phyloP scores from a whole-genome alignment of 2,888 invertebrate species.

The Pecten maximus region DNA sequence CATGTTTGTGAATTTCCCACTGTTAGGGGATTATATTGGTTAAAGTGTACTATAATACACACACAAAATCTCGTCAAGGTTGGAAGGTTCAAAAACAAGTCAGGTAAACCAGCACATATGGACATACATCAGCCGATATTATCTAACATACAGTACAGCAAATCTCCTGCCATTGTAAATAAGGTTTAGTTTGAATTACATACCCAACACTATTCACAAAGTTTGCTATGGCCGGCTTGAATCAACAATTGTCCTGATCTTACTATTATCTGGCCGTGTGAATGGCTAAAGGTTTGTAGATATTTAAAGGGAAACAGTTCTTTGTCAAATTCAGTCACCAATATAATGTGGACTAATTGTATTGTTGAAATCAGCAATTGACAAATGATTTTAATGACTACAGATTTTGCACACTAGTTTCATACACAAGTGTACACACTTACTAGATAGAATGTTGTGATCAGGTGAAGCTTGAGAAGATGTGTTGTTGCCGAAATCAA shows the following conservation, averaged over 20 bases:
- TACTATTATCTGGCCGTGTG: not conserved
- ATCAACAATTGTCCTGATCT: not conserved
- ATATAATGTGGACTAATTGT: not conserved
- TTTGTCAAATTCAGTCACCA: not conserved
- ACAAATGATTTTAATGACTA: constrained; percentile 13
- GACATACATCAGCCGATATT: not conserved
- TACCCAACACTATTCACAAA: not conserved
- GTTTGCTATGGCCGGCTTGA: not conserved
- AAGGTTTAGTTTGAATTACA: not conserved
- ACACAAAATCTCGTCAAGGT: not conserved
- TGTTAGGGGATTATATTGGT: not conserved
- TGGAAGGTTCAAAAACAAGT: not conserved
- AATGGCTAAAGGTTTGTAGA: not conserved
- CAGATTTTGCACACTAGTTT: not conserved
- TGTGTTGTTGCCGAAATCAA: not conserved
- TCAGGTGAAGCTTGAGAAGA: not conserved
- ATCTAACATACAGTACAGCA: not conserved
- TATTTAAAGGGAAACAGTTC: constrained; percentile 4
- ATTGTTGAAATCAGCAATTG: not conserved
- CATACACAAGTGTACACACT: not conserved
- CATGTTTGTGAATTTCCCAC: not conserved
- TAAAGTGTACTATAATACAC: not conserved
- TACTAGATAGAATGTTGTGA: not conserved
- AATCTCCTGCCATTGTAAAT: not conserved
- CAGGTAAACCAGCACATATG: not conserved